Base-by-base conservation (phyloP, 2,797 vertebrate genomes). In the Peromyscus aztecus region DNA sequence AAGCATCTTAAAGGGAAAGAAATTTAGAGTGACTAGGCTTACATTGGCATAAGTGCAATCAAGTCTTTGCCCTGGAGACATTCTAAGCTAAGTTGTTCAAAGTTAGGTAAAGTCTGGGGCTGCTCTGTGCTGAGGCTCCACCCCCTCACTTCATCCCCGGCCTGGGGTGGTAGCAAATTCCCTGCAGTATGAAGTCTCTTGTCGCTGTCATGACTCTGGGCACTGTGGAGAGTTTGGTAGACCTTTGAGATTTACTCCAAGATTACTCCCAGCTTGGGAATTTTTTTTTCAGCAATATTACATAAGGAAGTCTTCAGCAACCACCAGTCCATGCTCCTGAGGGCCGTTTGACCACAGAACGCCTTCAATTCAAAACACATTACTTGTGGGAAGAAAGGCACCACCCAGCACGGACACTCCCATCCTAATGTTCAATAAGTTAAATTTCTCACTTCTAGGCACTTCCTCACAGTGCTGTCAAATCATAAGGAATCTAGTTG, bases 291-390 rank as follows among this genome's bases (percentile, higher is more conserved):
- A 92, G 55, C 11, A 57, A 27, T 14, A 65, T 92, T 92, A 34
- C 86, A 93, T 89, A 94, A 92, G 52, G 78, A 97, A 94, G 82
- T 92, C n/a, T 83, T 97, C 92, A 96, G 77, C 52, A 94, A 90
- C 81, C 61, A 67, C 19, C 43, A 78, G 55, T 92, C 75, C 69
- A n/a, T 63, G 69, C 34, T 89, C 96, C 90, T 84, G 85, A 85
- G 88, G 95, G 95, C 71, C 75, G 81, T 11, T 85, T 89, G 85
- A 94, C 88, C 93, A 95, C 93, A 94, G 81, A 96, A 16, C 52
- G 17, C 73, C 90, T 95, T 93, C 93, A 91, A 97, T 96, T 97
- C 92, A 96, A 97, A 97, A 94, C 95, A 96, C 27, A 97, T 94
- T 95, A 75, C 77, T 97, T 97, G 91, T 92, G 83, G 91, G 49